These are phyloP conservation scores for Oreochromis grahami DNA, from an alignment of 2,797 vertebrate genomes.

Conservation along the genomic window DNA sequence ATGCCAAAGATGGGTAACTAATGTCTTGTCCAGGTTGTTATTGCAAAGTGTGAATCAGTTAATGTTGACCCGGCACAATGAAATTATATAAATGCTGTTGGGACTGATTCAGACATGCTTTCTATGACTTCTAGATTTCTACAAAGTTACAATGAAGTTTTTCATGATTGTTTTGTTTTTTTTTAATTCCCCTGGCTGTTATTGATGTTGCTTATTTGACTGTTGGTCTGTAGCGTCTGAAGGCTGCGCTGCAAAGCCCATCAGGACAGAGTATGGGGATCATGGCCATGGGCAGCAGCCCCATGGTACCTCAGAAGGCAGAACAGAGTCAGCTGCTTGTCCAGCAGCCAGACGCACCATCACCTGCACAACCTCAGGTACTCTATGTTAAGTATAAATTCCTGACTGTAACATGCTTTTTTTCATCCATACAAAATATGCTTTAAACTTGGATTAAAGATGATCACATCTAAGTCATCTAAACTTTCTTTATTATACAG, in stretches of 20 bases:
- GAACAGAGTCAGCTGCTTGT: constrained; percentile 91
- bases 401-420: not conserved
- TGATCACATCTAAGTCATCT: not conserved
- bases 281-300: constrained; percentile 83
- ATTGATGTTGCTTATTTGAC: not conserved
- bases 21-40: not conserved
- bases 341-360: constrained; percentile 90
- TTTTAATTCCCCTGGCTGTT: not conserved
- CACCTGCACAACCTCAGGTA: constrained; percentile 87
- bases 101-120: not conserved
- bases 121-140: not conserved
- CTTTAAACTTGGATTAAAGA: not conserved
- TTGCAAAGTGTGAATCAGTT: not conserved
- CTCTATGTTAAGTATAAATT: not conserved
- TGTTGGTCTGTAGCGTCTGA: constrained; percentile 81
- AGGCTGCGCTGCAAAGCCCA: constrained; percentile 88
- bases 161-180: not conserved
- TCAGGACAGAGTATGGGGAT: constrained; percentile 81
- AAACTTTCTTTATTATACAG: not conserved
- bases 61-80: not conserved
- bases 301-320: constrained; percentile 87
- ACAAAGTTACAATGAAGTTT: not conserved
- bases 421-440: not conserved
- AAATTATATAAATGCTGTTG: not conserved
- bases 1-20: not conserved